Evolutionary conservation across 2,888 invertebrate genomes (phyloP), one percentile per base, ranked within the genome.

Genomic region (Spatulosminthurus flaviceps): DNA sequence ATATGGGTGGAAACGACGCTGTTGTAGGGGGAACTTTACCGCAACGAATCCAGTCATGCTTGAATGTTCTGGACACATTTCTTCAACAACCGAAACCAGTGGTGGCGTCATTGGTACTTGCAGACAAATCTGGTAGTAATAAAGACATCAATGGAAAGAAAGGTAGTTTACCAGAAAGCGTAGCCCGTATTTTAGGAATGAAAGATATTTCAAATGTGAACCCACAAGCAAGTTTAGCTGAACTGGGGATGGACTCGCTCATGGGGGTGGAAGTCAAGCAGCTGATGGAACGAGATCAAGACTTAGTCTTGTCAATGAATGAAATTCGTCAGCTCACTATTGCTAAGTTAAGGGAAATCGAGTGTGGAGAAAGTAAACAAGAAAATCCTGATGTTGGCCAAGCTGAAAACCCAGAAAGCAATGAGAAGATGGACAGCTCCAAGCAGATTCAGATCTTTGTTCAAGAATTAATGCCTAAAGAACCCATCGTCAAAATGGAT

Each of bases 191-290:
- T 86, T 89, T 97, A 76, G 94, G 95, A 81, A 92, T 98, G 86
- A 95, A 96, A 88, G 96, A 98, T 86, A 89, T 92, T 0, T 92
- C 91, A 84, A 93, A 93, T 81, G 91, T 97, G 41, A 92, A 94
- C 81, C 90, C 92, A 64, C 90, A 91, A 34, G 91, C 94, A 4
- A 93, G 93, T 64, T 89, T 99, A 70, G 95, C 96, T 34, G 98
- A 99, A 88, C 91, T 99, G 61, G 98, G 98, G 81, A 95, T 99
- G 93, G 98, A 99, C 88, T 98, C 98, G 0, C 89, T 99, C 84
- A 98, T 98, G 98, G 97, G 97, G 69, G 97, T 98, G 0, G 99
- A 99, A 90, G 96, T 99, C 87, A 98, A 98, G 88, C 97, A 97
- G 89, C 95, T 95, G 0, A 89, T 98, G 77, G 97, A 97, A 88